Conservation (phyloP, 1,140 invertebrate genomes). For the Geopemphigus sp. region DNA sequence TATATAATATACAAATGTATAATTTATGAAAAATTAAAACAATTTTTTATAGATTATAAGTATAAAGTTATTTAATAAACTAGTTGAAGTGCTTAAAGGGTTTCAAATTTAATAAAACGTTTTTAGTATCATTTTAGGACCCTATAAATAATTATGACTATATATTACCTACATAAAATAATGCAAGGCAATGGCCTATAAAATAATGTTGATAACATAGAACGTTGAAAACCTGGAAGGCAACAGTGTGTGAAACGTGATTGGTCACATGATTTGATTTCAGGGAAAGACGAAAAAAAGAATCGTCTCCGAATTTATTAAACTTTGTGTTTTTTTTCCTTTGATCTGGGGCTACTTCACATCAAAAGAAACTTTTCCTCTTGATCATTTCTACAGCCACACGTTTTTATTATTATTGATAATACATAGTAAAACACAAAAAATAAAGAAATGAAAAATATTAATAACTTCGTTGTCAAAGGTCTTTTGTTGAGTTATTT, state of each 20-base stretch:
- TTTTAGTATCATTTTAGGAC: background rate
- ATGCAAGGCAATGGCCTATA: background rate
- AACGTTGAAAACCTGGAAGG: background rate
- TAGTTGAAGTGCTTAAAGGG: background rate
- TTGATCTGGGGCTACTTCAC: slow-evolving; percentile 47
- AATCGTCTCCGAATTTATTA: slow-evolving; percentile 45
- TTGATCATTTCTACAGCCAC: slow-evolving; percentile 38
- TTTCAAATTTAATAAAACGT: background rate
- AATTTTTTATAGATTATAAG: too few relatives aligned
- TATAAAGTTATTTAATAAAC: too few relatives aligned
- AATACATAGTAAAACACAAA: slow-evolving; percentile 31
- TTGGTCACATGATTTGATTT: slow-evolving; percentile 49
- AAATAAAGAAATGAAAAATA: slow-evolving; percentile 35
- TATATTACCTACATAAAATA: background rate
- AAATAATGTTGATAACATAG: slow-evolving; percentile 15
- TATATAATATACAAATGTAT: too few relatives aligned
- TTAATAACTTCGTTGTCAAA: slow-evolving; percentile 42
- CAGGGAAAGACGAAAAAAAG: slow-evolving; percentile 13
- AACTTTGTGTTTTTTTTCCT: slow-evolving; percentile 33
- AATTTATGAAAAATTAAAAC: too few relatives aligned
- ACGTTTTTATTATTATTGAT: slow-evolving; percentile 47
- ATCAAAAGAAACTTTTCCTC: slow-evolving; percentile 47
- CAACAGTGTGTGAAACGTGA: slow-evolving; percentile 44
- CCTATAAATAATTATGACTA: slow-evolving; percentile 15
- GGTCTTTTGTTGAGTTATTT: slow-evolving; percentile 47